Evolutionary conservation across 2,888 invertebrate species (phyloP), one percentile per base, ranked within the genome.

Genomic region (Drosophila cognata): DNA sequence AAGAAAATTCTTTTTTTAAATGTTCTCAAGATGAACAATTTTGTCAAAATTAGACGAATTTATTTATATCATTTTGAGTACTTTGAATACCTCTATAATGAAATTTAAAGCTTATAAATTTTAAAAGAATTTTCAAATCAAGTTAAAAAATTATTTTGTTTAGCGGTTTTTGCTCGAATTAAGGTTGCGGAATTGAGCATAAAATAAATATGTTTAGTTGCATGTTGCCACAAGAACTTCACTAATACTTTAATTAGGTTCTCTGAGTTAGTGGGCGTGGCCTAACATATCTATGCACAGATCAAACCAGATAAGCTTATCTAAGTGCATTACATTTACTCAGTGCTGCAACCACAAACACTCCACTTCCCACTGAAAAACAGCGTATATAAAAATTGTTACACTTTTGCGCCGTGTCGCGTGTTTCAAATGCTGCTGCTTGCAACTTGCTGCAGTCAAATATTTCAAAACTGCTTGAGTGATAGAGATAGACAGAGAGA

Each of bases 361-460:
- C 25, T 25, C 25, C 8, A 46, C 16, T 25, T 46, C 0, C 4
- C 29, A 31, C 18, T 1, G 21, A 21, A 31, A 21, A 57, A 18
- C 21, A 48, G 38, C 38, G 51, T 29, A 65, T 38, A 61, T 6
- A 59, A 69, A 79, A 79, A 70, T 72, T 68, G 67, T 73, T 65
- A 56, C 61, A 67, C 62, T 57, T 76, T 60, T 57, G 52, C 43
- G 60, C 31, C 52, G 48, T 72, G 50, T 69, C 8, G 61, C 38
- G 3, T 38, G 33, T 29, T 38, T 11, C 48, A 11, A 33, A 43
- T 53, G 29, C 25, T 33, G 36, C 13, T 33, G 35, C 11, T 66
- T 81, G 79, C 81, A 82, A 82, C 76, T 75, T 73, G 74, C 57
- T 75, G 71, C 73, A 71, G 73, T 69, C 57, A 38, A 31, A 52